These are phyloP conservation scores for Glyphotaelius pellucidus DNA, from an alignment of 2,888 invertebrate genomes.

Conservation along the genomic window DNA sequence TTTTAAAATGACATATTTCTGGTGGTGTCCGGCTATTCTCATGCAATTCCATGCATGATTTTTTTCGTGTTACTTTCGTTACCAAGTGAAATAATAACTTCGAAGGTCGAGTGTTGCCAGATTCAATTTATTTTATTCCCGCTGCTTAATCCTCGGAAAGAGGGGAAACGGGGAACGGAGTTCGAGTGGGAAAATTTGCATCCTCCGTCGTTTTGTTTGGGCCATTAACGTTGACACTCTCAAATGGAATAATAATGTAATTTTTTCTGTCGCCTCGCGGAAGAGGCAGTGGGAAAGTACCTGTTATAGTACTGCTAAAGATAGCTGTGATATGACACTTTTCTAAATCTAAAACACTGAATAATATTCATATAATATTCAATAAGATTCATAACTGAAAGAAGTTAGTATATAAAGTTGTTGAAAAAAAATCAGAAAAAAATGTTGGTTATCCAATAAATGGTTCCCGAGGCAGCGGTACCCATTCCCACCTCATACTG, in stretches of 20 bases:
- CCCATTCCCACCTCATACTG: too few species aligned
- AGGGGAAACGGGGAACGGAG: not conserved
- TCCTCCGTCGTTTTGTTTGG: conserved; percentile 57
- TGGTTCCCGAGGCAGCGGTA: too few species aligned
- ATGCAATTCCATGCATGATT: not conserved
- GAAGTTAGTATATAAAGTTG: not conserved
- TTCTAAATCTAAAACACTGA: not conserved
- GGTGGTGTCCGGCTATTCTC: too few species aligned
- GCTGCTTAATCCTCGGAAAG: conserved; percentile 45
- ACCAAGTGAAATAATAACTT: not conserved
- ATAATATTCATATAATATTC: too few species aligned
- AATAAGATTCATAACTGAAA: not conserved
- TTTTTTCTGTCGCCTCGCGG: conserved; percentile 37
- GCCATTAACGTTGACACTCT: conserved; percentile 59
- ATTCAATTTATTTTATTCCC: conserved; percentile 54
- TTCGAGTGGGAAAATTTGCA: conserved; percentile 54
- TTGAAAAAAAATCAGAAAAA: not conserved
- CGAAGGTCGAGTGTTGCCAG: conserved; percentile 38
- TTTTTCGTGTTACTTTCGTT: not conserved
- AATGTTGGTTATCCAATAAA: too few species aligned
- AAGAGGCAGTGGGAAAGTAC: not conserved
- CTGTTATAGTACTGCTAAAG: not conserved
- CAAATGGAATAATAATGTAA: conserved; percentile 59
- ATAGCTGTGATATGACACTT: not conserved
- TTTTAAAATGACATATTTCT: too few species aligned